Evolutionary conservation across 2,888 invertebrate species (phyloP).

Genomic region (Tridacna gigas): DNA sequence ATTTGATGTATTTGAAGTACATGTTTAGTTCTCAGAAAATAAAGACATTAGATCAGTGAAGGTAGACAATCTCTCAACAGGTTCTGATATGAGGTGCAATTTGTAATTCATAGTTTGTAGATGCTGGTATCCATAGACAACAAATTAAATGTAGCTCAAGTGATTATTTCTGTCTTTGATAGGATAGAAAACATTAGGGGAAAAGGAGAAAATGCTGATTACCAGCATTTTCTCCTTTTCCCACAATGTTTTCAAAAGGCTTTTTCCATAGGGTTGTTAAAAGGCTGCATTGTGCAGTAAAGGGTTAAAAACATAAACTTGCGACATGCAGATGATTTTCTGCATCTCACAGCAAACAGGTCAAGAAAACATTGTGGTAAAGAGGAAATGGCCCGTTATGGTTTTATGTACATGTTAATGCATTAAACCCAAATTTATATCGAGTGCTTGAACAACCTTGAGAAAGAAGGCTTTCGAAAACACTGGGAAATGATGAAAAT

Average conservation of each 20-base stretch:
- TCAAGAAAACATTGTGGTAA: no score
- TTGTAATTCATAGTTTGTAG: constrained; percentile 6
- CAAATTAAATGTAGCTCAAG: neutral
- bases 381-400: neutral
- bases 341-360: neutral
- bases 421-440: no score
- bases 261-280: neutral
- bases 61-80: neutral
- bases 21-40: no score
- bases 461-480: no score
- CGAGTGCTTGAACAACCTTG: no score
- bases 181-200: neutral
- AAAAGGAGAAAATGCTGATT: neutral
- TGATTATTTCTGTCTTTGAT: no score
- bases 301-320: neutral
- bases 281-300: neutral
- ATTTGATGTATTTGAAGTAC: constrained; percentile 9
- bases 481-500: no score
- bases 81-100: constrained; percentile 5
- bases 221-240: neutral
- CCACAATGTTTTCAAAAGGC: neutral
- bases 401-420: neutral
- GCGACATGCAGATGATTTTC: neutral
- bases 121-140: neutral
- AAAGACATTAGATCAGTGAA: neutral